Conservation (phyloP, 2,888 invertebrate genomes). For the Agriopis leucophaearia region DNA sequence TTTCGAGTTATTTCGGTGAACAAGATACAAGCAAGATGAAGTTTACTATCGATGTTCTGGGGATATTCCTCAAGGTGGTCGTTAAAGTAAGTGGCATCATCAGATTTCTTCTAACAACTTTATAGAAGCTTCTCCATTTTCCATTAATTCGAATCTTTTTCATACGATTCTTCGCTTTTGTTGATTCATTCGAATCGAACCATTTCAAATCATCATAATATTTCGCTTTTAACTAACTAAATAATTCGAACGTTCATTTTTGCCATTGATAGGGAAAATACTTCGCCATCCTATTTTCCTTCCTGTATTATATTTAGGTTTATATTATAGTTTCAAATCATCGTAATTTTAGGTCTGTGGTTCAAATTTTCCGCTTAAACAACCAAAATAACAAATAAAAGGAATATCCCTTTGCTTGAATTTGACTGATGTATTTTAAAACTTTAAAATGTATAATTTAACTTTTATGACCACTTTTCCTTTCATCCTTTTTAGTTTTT, state of each 20-base stretch:
- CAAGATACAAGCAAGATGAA: constrained; percentile 75
- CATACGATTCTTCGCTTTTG: background rate
- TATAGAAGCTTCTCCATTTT: constrained; percentile 8
- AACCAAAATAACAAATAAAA: too few species aligned
- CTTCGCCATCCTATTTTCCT: constrained; percentile 1
- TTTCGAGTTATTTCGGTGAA: constrained; percentile 53
- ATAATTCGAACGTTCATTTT: background rate
- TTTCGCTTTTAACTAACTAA: background rate
- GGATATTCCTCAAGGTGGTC: constrained; percentile 83
- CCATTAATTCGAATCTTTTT: background rate
- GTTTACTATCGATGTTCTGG: constrained; percentile 83
- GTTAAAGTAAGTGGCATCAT: constrained; percentile 75
- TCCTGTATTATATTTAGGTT: too few species aligned
- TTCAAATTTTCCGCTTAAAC: too few species aligned
- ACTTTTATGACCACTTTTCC: too few species aligned
- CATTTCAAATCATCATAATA: background rate
- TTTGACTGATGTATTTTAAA: too few species aligned
- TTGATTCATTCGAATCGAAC: background rate
- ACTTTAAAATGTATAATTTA: too few species aligned
- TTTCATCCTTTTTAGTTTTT: too few species aligned
- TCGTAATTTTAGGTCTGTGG: too few species aligned
- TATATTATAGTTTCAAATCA: too few species aligned
- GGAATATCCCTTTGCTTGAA: too few species aligned
- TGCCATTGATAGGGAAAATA: background rate
- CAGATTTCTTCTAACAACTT: constrained; percentile 4